A percentile compares a stretch with the other conserved stretches of the same genome.
Conservation (phyloP, 2,888 invertebrate species). For the Oxystoma pomonae region DNA sequence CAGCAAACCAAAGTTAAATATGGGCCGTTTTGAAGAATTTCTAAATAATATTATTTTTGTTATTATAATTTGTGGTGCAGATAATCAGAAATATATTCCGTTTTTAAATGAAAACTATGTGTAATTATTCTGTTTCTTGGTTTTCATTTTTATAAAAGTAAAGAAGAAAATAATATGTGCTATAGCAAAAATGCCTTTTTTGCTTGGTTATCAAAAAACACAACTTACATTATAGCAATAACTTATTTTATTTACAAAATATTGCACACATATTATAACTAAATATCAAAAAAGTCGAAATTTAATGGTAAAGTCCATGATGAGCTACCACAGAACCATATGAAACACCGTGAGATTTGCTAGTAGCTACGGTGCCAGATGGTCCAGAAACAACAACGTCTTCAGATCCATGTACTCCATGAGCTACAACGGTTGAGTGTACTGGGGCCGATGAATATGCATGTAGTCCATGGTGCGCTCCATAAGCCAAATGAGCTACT, state of each 20-base stretch:
- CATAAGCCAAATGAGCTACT: too few relatives aligned
- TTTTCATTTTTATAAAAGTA: too few relatives aligned
- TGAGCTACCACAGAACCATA: too few relatives aligned
- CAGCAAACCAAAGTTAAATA: not conserved
- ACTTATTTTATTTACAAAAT: not conserved
- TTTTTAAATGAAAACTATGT: not conserved
- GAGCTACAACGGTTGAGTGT: slow-evolving; percentile 17
- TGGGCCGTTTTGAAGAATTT: not conserved
- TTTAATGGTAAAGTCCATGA: not conserved
- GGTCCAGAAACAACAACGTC: slow-evolving; percentile 34
- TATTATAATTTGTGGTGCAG: not conserved
- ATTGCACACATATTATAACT: not conserved
- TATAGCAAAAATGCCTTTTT: too few relatives aligned
- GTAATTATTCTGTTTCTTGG: too few relatives aligned
- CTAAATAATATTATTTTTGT: not conserved
- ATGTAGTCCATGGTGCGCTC: too few relatives aligned
- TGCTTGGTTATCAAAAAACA: not conserved
- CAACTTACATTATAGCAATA: not conserved
- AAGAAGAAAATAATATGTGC: too few relatives aligned
- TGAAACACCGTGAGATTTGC: too few relatives aligned
- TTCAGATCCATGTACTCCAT: slow-evolving; percentile 10
- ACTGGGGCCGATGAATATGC: slow-evolving; percentile 21
- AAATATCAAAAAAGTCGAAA: not conserved
- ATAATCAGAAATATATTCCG: not conserved
- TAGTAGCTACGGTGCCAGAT: slow-evolving; percentile 32